Evolutionary conservation across 1,140 invertebrate genomes (phyloP).

Genomic region (Hyposmocoma kahamanoa): DNA sequence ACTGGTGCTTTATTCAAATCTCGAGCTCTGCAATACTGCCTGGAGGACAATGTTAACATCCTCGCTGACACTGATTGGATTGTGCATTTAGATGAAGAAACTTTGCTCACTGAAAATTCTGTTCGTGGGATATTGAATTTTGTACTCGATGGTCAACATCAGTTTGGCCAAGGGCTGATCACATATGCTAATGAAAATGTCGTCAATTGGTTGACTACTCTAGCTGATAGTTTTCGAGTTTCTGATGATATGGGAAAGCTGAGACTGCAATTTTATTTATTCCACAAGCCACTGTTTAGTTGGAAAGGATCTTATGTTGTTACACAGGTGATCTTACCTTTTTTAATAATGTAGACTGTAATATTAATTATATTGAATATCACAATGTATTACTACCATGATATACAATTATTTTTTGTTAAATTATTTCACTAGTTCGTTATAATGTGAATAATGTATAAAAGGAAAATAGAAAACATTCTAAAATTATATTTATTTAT

Average conservation of each 20-base stretch:
- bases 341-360: too few species aligned
- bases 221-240: constrained; percentile 97
- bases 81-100: constrained; percentile 98
- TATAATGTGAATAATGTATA: too few species aligned
- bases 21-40: constrained; percentile 95
- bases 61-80: constrained; percentile 95
- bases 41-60: constrained; percentile 93
- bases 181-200: constrained; percentile 98
- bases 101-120: constrained; percentile 93
- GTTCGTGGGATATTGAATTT: constrained; percentile 96
- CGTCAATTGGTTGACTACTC: constrained; percentile 97
- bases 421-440: too few species aligned
- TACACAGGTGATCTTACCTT: constrained; percentile 89
- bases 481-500: too few species aligned
- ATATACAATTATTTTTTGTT: too few species aligned
- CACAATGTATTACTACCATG: too few species aligned
- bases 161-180: constrained; percentile 98
- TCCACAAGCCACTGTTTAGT: constrained; percentile 96
- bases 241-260: constrained; percentile 98
- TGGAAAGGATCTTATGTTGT: constrained; percentile 99
- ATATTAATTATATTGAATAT: too few species aligned
- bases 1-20: constrained; percentile 96
- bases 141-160: constrained; percentile 94
- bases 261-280: constrained; percentile 92
- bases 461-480: too few species aligned